Base-by-base conservation (phyloP, 2,113 vertebrate species). In the Puffinus mauretanicus region DNA sequence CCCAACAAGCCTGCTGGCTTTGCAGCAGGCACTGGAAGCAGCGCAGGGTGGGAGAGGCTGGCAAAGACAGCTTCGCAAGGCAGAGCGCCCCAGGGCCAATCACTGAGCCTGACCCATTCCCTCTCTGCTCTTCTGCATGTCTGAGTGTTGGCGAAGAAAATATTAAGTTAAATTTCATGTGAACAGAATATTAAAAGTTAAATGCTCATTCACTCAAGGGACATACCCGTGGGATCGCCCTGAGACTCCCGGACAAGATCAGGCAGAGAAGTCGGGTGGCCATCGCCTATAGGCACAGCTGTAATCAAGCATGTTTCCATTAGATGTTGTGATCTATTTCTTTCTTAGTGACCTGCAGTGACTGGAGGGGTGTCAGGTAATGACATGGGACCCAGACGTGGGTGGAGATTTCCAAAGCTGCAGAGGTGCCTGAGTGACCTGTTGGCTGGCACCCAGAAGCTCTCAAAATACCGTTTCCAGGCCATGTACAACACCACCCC, bases 191-290 rank as follows among this genome's bases (percentile, higher is more conserved):
- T 29, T 20, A 70, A 36, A 71, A 16, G 26, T 13, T 8, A 11
- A 27, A 21, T 6, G n/a, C n/a, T 29, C n/a, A 21, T 10, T 27
- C 47, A 38, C 5, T 38, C 47, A 29, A 21, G 19, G 8, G 18
- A 51, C 67, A 4, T 29, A 51, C 67, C 7, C 7, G 18, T 14
- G 47, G 25, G 67, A 21, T 36, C 26, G 2, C 5, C 25, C 9
- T 36, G 47, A 70, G 47, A n/a, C 17, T 52, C 69, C 13, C 3
- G 10, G n/a, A 12, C 19, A 38, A 38, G 13, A 16, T 52, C n/a
- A 1, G 5, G 25, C 16, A 12, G 25, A 40, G 36, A 27, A 1
- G 6, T 11, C 5, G 5, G 69, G 18, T 30, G 5, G 18, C n/a
- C 47, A 4, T 17, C 3, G 9, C 5, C 25, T 14, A 14, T 1